phyloP scores from a whole-genome alignment of 2,888 invertebrate genomes.

The Noctua janthe region DNA sequence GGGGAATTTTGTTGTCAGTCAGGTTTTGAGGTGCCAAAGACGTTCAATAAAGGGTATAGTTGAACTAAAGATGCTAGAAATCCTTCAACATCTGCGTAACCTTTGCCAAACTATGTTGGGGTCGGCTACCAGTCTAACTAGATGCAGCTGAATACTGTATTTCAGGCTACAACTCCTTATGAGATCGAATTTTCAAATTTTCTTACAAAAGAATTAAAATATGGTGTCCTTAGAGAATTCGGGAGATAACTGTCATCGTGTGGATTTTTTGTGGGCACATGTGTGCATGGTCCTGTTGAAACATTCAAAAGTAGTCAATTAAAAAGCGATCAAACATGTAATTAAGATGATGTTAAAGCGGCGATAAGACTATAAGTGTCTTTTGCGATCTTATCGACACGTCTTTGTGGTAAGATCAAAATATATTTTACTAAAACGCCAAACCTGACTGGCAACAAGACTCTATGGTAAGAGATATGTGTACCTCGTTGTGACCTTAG shows the following conservation, averaged over 20 bases:
- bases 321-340: background rate
- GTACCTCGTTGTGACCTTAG: slow-evolving; percentile 52
- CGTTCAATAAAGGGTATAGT: background rate
- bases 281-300: background rate
- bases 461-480: slow-evolving; percentile 27
- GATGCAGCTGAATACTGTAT: background rate
- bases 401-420: background rate
- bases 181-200: background rate
- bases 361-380: too few relatives aligned
- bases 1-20: slow-evolving; percentile 12
- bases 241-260: background rate
- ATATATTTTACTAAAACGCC: background rate
- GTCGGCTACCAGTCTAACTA: background rate
- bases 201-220: background rate
- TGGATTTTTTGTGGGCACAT: background rate
- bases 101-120: background rate
- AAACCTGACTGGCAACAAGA: slow-evolving; percentile 28
- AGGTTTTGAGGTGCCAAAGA: background rate
- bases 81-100: background rate
- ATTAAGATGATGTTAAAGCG: background rate
- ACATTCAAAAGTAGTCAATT: background rate
- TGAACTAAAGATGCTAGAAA: background rate
- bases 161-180: background rate
- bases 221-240: background rate
- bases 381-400: background rate